Base-by-base conservation (phyloP, 2,888 invertebrate species). In the Conops quadrifasciatus region DNA sequence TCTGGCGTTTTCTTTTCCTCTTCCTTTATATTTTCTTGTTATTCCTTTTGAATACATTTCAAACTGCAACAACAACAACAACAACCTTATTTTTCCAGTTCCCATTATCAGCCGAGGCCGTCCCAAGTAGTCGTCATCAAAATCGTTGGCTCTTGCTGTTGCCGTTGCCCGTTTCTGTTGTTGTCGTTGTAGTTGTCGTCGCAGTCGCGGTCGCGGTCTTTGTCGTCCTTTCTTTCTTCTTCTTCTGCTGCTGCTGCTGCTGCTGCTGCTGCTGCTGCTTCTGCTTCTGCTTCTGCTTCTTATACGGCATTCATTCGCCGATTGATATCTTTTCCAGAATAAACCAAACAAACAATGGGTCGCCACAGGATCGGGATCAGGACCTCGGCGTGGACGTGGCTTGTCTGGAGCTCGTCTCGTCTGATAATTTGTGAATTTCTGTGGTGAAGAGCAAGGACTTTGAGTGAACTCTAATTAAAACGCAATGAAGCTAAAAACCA, bases 311-410 rank as follows among this genome's bases (percentile, higher is more conserved):
- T 80, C 81, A 80, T 78, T 78, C 77, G 76, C 74, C 82, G 80
- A 83, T 83, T 81, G 80, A 81, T 81, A 84, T 83, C 81, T 81
- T 73, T 79, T 77, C 75, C 69, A 77, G 76, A 78, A 74, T 72
- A 77, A 77, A 77, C 77, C n/a, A n/a, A 78, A 76, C 75, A 73
- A 72, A 79, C 74, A 76, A 76, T 75, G 72, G 74, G 75, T 73
- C 74, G 74, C 65, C 72, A 72, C 70, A 70, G 73, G 68, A 68
- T 51, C 68, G 68, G 60, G 68, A 68, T 68, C 68, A 68, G 68
- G 68, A 68, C 62, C 68, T 51, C 68, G 68, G 51, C 68, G 24
- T 68, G 62, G 68, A 68, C 68, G 68, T 62, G 62, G 21, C 45
- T 13, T n/a, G 68, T 36, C 51, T 51, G 56, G 49, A 51, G 68